Base-by-base conservation (phyloP, 1,140 invertebrate genomes). In the Drosophila bocki region DNA sequence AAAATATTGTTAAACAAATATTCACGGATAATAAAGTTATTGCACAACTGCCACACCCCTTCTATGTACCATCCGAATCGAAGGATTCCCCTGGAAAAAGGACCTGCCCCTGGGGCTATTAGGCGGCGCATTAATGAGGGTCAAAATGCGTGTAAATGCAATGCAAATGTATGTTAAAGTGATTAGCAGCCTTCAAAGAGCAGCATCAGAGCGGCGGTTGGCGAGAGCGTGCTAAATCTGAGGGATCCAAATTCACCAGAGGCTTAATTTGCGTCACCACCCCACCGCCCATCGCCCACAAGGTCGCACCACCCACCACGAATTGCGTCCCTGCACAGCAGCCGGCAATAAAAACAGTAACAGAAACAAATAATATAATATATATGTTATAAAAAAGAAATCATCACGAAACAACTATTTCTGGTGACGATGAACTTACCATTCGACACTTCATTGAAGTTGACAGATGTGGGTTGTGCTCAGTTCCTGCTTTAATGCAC, bases 141-240 rank as follows among this genome's bases (percentile, higher is more conserved):
- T 91, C 90, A 91, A 91, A 87, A 80, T 67, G 72, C 84, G 86
- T 83, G 87, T 92, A 92, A 92, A 91, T 91, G 77, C 75, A 92
- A 87, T 92, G 84, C 91, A 92, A 92, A 91, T 92, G 78, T 91
- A 92, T 92, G 91, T 88, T 92, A 92, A 92, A 92, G 80, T 83
- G 91, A 92, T 92, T 92, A 92, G 78, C 91, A 78, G 70, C 75
- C 84, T 90, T 90, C 85, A 90, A 90, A 90, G 85, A 51, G 56
- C 67, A 15, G n/a, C 26, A 50, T 26, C 47, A n/a, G 22, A 9
- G 0, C 41, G 19, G 45, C 45, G 45, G 19, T 26, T 22, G 22
- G 22, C 45, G 47, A n/a, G 48, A 33, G 60, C 54, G 62, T 42
- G 72, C 67, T 60, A 75, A 80, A 65, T 67, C 75, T 61, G 75